These are phyloP conservation scores for Lepidothrix coronata DNA, from an alignment of 2,113 vertebrate species.

Conservation along the genomic window DNA sequence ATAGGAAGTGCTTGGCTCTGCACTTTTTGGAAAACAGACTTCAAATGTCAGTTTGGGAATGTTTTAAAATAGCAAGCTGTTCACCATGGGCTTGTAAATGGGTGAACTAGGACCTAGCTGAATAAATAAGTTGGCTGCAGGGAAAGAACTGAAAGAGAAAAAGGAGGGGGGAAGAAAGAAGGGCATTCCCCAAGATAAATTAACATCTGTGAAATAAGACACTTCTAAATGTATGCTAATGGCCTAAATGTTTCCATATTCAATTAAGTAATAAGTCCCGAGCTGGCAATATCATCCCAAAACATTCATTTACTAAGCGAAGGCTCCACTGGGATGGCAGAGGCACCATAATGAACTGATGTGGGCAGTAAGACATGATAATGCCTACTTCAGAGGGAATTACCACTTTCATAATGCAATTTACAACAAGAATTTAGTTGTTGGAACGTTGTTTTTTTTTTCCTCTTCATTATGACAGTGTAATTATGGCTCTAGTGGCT, in stretches of 20 bases:
- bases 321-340: background rate
- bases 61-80: background rate
- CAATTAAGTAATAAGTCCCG: constrained; percentile 35
- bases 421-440: background rate
- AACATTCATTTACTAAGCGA: background rate
- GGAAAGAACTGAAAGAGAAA: background rate
- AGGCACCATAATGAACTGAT: background rate
- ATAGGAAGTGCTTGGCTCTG: background rate
- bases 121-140: constrained; percentile 62
- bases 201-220: constrained; percentile 31
- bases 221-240: constrained; percentile 34
- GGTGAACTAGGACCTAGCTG: background rate
- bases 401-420: background rate
- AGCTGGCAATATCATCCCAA: constrained; percentile 1
- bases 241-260: constrained; percentile 37
- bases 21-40: background rate
- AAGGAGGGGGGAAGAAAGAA: background rate
- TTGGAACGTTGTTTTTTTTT: background rate
- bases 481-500: constrained; percentile 56
- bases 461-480: constrained; percentile 49
- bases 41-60: background rate
- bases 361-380: background rate
- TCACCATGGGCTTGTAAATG: background rate
- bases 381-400: constrained; percentile 13
- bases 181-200: constrained; percentile 54